Evolutionary conservation across 2,797 vertebrate genomes (phyloP), one percentile per base, ranked within the genome.

Genomic region (Myioborus miniatus): DNA sequence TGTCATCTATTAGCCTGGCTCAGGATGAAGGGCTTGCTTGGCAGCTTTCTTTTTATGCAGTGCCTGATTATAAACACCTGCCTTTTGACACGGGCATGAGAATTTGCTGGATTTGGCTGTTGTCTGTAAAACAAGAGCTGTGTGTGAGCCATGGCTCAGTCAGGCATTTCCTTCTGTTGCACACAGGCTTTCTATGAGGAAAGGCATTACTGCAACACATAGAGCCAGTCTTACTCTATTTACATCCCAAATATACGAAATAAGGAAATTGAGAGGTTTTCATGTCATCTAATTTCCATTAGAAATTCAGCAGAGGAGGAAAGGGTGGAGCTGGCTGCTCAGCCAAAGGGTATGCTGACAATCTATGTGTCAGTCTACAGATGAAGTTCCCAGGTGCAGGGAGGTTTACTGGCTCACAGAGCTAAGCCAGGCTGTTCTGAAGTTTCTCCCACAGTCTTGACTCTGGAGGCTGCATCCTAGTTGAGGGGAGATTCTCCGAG

Each of bases 1-100:
- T 91, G 52, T 37, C 34, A 12, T 74, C 63, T 93, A 64, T 87
- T 78, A 94, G 55, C 24, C 60, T 93, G 83, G 84, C 47, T 76
- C 53, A 59, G 24, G 70, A 91, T 69, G 58, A 86, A 82, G 52
- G n/a, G 8, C 87, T 84, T 90, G 12, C 29, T 90, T 87, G 67
- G 67, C 55, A 90, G 52, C 39, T 56, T 52, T 60, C 12, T 89
- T 58, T 69, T 63, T 50, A n/a, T 56, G 8, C 29, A 69, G 49
- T 32, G 10, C 39, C 36, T 75, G 41, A 15, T 72, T 46, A 30
- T 43, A 89, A 89, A 49, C 37, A 77, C 18, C 32, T 70, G 24
- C 39, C 58, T 87, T 89, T 89, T 89, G 87, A 56, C 30, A 27
- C 1, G 5, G 32, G 30, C 83, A 79, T 50, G 52, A 71, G 52